A percentile compares a stretch with the other conserved stretches of the same genome.
phyloP scores from a whole-genome alignment of 2,113 vertebrate genomes.

The Ciconia stormi region DNA sequence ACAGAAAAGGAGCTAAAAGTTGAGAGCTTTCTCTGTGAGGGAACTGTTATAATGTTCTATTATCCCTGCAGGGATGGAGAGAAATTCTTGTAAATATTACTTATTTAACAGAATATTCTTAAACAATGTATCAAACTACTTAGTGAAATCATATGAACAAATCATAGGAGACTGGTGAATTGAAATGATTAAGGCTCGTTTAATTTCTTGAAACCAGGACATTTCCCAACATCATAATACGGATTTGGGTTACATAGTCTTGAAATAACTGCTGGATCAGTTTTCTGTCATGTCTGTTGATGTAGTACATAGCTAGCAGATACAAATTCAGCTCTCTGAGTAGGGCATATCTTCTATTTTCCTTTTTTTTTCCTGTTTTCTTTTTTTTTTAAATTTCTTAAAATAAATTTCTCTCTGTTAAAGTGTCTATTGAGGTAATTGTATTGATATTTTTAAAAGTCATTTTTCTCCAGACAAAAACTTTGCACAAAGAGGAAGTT shows the following conservation, averaged over 20 bases:
- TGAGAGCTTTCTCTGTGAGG: slow-evolving; percentile 45
- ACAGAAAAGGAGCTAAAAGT: slow-evolving; percentile 31
- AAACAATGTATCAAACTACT: slow-evolving; percentile 44
- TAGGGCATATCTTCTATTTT: background rate
- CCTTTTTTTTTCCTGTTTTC: background rate
- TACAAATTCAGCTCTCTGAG: background rate
- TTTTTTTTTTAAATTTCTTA: background rate
- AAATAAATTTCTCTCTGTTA: background rate
- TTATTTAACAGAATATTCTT: slow-evolving; percentile 67
- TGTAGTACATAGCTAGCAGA: background rate
- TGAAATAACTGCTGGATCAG: slow-evolving; percentile 11
- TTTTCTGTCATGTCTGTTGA: background rate
- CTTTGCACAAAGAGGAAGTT: background rate
- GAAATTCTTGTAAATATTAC: slow-evolving; percentile 61
- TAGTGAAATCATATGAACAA: slow-evolving; percentile 45
- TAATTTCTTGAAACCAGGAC: slow-evolving; percentile 48
- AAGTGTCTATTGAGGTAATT: background rate
- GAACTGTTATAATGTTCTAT: slow-evolving; percentile 51
- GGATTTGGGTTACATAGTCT: slow-evolving; percentile 28
- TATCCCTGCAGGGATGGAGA: slow-evolving; percentile 52
- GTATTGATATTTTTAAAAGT: background rate
- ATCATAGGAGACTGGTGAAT: slow-evolving; percentile 32
- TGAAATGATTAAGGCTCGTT: slow-evolving; percentile 20
- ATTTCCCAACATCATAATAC: slow-evolving; percentile 3
- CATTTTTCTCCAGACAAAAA: background rate